Base-by-base conservation (phyloP, 2,888 invertebrate species). In the Drosophila multiciliata region DNA sequence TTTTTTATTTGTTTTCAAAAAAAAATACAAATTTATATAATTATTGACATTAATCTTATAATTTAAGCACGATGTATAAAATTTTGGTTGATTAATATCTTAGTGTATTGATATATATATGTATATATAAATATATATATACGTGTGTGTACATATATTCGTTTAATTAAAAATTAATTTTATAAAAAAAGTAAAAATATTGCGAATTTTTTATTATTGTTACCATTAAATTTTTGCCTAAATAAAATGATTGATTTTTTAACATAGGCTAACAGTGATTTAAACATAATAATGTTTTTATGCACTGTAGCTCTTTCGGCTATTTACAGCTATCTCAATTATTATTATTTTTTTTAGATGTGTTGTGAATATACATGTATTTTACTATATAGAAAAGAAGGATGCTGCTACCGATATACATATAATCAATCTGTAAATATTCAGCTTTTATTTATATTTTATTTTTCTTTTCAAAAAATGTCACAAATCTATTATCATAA, bases 11-110 rank as follows among this genome's bases (percentile, higher is more conserved):
- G 17, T 60, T 12, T 23, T 20, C 20, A 45, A 8, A n/a, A 45
- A 20, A 15, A 1, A 17, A 9, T 35, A 33, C 15, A 36, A 70
- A 38, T 53, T 42, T 54, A 61, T 26, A 50, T 8, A 20, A 40
- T 23, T 52, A 36, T 45, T 35, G 35, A 59, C 9, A 49, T 35
- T 23, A 45, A 23, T 45, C 4, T 26, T 58, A 36, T 62, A 53
- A 20, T 53, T 17, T 57, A 26, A 40, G 52, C 36, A 23, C 4
- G 23, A 45, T 58, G 26, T 61, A 45, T 64, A 55, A 67, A 42
- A 50, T 29, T 29, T 64, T 62, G 55, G 65, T 11, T 53, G 54
- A 36, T 55, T 59, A 71, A 67, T 50, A 38, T 42, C n/a, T 40
- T 23, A 45, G 23, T 45, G 23, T 15, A 7, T 15, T 45, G 29